Evolutionary conservation across 2,113 vertebrate genomes (phyloP).

Genomic region (Petaurus breviceps): DNA sequence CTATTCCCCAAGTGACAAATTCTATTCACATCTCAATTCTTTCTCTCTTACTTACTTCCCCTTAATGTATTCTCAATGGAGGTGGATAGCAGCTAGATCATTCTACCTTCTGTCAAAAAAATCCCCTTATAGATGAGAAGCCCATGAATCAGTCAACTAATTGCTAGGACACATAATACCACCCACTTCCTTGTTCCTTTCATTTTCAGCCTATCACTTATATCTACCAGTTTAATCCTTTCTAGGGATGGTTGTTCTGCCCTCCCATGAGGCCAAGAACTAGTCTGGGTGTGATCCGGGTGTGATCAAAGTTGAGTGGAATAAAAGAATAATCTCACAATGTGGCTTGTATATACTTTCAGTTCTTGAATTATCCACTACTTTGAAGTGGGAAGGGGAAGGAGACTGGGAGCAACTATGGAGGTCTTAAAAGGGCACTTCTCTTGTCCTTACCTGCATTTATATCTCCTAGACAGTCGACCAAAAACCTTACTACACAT

Average conservation of each 20-base stretch:
- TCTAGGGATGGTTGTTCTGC: background rate
- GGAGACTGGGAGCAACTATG: background rate
- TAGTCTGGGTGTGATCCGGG: background rate
- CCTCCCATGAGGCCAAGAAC: background rate
- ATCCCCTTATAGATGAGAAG: background rate
- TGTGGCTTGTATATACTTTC: background rate
- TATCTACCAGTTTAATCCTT: background rate
- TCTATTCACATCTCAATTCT: background rate
- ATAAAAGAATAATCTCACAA: background rate
- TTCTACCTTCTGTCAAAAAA: background rate
- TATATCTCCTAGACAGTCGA: conserved; percentile 81
- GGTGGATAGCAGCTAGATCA: background rate
- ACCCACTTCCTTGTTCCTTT: background rate
- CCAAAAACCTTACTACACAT: conserved; percentile 81
- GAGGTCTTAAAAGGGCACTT: background rate
- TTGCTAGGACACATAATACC: background rate
- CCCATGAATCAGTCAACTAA: background rate
- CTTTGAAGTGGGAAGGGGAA: background rate
- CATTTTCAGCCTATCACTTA: background rate
- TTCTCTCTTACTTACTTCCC: background rate
- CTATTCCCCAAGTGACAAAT: background rate
- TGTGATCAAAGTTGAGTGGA: background rate
- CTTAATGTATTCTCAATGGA: background rate
- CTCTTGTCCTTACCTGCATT: conserved; percentile 82
- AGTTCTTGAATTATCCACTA: background rate